Evolutionary conservation across 2,797 vertebrate species (phyloP).

Genomic region (Chrysolophus pictus): DNA sequence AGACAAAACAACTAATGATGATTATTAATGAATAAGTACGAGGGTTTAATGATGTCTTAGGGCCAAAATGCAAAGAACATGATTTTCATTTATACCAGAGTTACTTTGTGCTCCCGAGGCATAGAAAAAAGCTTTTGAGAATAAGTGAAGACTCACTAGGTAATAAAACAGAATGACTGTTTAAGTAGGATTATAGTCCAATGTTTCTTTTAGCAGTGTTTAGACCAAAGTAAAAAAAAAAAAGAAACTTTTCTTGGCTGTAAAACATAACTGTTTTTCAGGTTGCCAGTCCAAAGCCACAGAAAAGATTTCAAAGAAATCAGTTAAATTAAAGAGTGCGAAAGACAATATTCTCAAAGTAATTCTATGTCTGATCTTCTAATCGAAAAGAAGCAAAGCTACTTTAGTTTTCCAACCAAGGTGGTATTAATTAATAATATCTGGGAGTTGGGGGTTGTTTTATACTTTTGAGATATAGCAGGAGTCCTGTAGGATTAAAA

Average conservation of each 20-base stretch:
- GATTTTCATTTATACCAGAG: neutral
- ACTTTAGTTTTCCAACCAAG: constrained; percentile 25
- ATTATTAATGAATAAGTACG: neutral
- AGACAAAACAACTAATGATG: neutral
- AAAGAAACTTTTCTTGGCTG: neutral
- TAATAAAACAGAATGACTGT: neutral
- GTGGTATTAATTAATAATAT: constrained; percentile 40
- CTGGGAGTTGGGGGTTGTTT: constrained; percentile 25
- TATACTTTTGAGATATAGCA: neutral
- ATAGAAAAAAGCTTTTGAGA: neutral
- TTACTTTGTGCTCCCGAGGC: neutral
- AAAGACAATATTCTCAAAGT: neutral
- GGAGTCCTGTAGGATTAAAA: constrained; percentile 39
- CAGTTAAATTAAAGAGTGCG: neutral
- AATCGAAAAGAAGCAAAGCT: constrained; percentile 35
- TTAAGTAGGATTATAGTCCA: neutral
- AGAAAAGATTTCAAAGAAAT: neutral
- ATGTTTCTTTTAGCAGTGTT: neutral
- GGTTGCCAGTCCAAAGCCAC: neutral
- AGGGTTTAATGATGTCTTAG: neutral
- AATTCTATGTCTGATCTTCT: constrained; percentile 13
- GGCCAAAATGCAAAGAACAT: neutral
- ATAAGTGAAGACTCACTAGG: neutral
- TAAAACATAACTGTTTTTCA: neutral
- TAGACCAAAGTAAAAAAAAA: neutral